Evolutionary conservation across 64 coral and sea anemone species (phyloP), one percentile per base, ranked within the genome.

Genomic region (Montipora efflorescens): DNA sequence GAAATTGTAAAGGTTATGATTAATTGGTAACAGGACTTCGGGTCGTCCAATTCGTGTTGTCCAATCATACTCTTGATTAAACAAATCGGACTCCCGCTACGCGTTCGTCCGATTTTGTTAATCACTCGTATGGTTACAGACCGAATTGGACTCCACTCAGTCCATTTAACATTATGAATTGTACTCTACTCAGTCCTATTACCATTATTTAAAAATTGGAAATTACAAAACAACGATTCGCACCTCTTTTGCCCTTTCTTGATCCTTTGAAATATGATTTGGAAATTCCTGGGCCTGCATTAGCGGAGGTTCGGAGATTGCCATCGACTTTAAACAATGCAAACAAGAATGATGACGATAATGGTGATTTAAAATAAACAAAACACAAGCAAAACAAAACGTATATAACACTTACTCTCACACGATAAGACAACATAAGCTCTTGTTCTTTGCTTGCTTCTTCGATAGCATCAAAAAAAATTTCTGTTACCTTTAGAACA

Each of bases 381-480:
- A 57, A 14, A 84, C 14, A 64, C 61, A 64, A 16, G 69, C 2
- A 71, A 70, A 45, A 68, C 45, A n/a, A 48, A 14, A 20, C 22
- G 12, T 58, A 48, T 18, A 11, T 57, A 13, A 55, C 62, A 15
- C 64, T 68, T 67, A 90, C 88, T 12, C 48, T 68, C n/a, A 74
- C 67, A 19, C 78, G 48, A 82, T 46, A 57, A 82, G 80, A 73
- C 59, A 50, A 70, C 22, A 23, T 18, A 59, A 45, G 78, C 71
- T 75, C 82, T 49, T 91, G 48, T 55, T 82, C 69, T 82, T 91
- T 79, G 66, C 79, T 59, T 78, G 79, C 80, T 66, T 47, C 25
- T 12, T 20, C 48, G n/a, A 74, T 74, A 25, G 71, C 79, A 19
- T 82, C 89, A 59, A 91, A 68, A 70, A 91, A 79, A 28, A 82